Evolutionary conservation across 1,140 invertebrate genomes (phyloP).

Genomic region (Pogonomyrmex californicus): DNA sequence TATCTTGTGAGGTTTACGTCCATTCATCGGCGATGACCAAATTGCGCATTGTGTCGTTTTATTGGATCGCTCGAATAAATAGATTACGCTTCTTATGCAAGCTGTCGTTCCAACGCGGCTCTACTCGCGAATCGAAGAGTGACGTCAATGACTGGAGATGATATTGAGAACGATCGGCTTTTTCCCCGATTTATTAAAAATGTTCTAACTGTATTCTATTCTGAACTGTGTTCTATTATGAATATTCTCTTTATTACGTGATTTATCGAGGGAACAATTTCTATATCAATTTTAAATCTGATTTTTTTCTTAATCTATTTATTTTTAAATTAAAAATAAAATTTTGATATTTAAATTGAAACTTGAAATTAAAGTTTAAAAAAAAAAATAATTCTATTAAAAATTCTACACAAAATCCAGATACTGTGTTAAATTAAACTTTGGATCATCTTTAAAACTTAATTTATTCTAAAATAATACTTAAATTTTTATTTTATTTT

Average conservation of each 20-base stretch:
- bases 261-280: not conserved
- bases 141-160: not conserved
- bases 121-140: not conserved
- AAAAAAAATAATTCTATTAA: not conserved
- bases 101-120: not conserved
- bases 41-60: slow-evolving; percentile 66
- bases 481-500: slow-evolving; percentile 3
- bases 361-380: not conserved
- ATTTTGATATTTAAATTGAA: not conserved
- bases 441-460: not conserved
- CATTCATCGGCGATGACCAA: slow-evolving; percentile 63
- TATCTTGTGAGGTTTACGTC: slow-evolving; percentile 59
- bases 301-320: not conserved
- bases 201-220: not conserved
- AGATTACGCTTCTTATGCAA: slow-evolving; percentile 38
- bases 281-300: not conserved
- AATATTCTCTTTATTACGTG: not conserved
- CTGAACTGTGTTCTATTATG: too few relatives aligned
- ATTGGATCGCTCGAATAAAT: slow-evolving; percentile 50
- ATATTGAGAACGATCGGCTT: not conserved
- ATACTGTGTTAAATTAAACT: not conserved
- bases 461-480: not conserved
- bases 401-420: not conserved
- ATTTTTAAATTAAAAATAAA: not conserved
- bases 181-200: not conserved